These are phyloP conservation scores for Lucilia sericata DNA, from an alignment of 1,140 invertebrate species.

Conservation along the genomic window DNA sequence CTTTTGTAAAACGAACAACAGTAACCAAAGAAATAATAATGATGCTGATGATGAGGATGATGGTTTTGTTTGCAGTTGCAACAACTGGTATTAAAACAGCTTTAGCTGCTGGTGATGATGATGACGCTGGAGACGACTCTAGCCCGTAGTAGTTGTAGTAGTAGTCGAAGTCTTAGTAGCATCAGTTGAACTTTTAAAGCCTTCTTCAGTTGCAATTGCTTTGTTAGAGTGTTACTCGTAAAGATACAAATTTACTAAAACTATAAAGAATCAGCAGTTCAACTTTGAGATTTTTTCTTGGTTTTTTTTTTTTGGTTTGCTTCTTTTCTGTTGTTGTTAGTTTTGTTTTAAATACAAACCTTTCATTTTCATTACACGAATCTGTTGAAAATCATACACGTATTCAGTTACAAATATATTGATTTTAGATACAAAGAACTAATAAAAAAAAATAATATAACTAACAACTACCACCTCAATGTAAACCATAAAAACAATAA, in stretches of 20 bases:
- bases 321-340: not conserved
- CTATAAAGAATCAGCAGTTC: not conserved
- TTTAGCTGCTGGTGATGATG: not conserved
- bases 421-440: not conserved
- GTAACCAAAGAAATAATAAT: not conserved
- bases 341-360: conserved; percentile 1
- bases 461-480: not conserved
- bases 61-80: not conserved
- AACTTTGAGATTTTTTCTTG: not conserved
- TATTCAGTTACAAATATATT: not conserved
- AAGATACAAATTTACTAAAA: not conserved
- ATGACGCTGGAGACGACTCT: too few species aligned
- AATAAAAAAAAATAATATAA: not conserved
- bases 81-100: not conserved
- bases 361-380: conserved; percentile 36
- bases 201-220: conserved; percentile 43
- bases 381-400: not conserved
- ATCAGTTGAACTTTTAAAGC: conserved; percentile 25
- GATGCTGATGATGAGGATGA: not conserved
- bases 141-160: not conserved
- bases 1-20: not conserved
- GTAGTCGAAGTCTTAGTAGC: not conserved
- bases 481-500: conserved; percentile 27
- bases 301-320: not conserved
- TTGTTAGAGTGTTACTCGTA: conserved; percentile 24